Evolutionary conservation across 1,140 invertebrate genomes (phyloP), one percentile per base, ranked within the genome.

Genomic region (Zaprionus taronus): DNA sequence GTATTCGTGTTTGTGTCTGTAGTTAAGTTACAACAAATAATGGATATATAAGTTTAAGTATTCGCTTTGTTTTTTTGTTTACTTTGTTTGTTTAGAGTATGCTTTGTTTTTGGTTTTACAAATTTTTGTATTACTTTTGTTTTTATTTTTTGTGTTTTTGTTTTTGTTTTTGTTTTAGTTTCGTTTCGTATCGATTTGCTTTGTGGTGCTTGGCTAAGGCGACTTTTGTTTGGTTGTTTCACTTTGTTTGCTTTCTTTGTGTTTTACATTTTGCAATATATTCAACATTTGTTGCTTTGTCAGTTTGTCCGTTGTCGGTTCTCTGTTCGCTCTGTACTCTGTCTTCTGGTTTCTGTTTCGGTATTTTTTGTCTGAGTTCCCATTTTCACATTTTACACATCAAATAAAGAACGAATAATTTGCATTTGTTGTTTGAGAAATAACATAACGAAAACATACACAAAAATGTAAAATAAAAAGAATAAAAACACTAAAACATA

Each of bases 161-260:
- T 53, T 49, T 49, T 77, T 79, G 14, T 14, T 49, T 70, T 72
- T 41, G 58, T 74, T 79, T 78, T 79, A 58, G 44, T 83, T 82
- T 81, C 60, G 36, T 90, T 75, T 81, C 47, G 55, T 86, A 83
- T 84, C 53, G 28, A 72, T 91, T 90, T 79, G 78, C 91, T 47
- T 91, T 84, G 85, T 87, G 85, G 84, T 90, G 84, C 84, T 87
- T 83, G 85, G 85, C 84, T 91, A 91, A 91, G 90, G 90, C 90
- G 89, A 91, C 90, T 91, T 91, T 91, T 83, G 85, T 90, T 87
- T 83, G 84, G 84, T 87, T 87, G 84, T 79, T 80, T 80, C 73
- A 72, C 72, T 72, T 72, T 79, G 63, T 71, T 65, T 70, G 34
- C 53, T 68, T 84, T 55, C 55, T 85, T 77, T 78, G 80, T 89